Percentiles rank a stretch among this genome's conserved stretches.
Evolutionary conservation across 2,113 vertebrate genomes (phyloP).

Genomic region (Eidolon helvum): DNA sequence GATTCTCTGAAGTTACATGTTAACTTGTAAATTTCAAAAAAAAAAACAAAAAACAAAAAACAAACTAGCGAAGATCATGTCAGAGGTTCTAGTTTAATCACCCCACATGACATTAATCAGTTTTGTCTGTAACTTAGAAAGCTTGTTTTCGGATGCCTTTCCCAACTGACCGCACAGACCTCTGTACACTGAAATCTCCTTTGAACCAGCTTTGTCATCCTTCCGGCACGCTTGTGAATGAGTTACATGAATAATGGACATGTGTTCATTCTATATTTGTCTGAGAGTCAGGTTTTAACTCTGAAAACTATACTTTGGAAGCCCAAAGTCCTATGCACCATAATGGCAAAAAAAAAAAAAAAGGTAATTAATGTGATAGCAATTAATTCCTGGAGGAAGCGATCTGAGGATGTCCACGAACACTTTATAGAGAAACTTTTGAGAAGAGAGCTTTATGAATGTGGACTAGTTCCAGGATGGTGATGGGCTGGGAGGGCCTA

Average conservation of each 20-base stretch:
- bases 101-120: neutral
- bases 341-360: neutral
- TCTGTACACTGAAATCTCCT: neutral
- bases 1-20: neutral
- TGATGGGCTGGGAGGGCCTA: neutral
- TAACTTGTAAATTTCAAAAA: neutral
- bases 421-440: neutral
- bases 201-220: neutral
- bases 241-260: neutral
- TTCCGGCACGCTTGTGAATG: neutral
- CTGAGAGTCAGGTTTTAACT: neutral
- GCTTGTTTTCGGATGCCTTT: neutral
- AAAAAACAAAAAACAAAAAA: too few species aligned
- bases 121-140: neutral
- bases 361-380: neutral
- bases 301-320: neutral
- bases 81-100: neutral
- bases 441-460: neutral
- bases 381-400: neutral
- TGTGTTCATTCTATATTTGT: neutral
- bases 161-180: neutral
- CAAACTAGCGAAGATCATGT: neutral
- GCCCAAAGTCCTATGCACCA: neutral
- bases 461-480: neutral
- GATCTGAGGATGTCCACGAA: neutral